Evolutionary conservation across 2,113 vertebrate species (phyloP).

Genomic region (Collichthys lucidus): DNA sequence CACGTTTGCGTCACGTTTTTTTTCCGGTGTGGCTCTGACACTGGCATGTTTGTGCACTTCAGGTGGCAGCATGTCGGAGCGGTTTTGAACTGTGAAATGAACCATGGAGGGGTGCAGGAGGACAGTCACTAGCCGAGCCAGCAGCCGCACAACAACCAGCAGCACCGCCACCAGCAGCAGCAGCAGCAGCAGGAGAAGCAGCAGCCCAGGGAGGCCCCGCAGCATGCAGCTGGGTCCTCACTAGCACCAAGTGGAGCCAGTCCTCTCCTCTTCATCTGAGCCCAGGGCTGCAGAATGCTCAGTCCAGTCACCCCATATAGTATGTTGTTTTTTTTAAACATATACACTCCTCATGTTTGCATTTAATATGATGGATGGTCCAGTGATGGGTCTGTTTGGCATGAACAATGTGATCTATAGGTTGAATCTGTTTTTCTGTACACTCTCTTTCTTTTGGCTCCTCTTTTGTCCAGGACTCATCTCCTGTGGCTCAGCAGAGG

Average conservation of each 20-base stretch:
- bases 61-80: constrained; percentile 62
- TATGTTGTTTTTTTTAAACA: constrained; percentile 49
- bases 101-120: constrained; percentile 70
- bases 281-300: constrained; percentile 83
- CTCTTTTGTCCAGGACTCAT: constrained; percentile 62
- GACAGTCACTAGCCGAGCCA: constrained; percentile 63
- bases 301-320: constrained; percentile 83
- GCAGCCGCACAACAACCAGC: constrained; percentile 13
- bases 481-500: constrained; percentile 62
- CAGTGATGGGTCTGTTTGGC: neutral
- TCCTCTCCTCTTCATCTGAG: constrained; percentile 72
- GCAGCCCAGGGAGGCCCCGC: constrained; percentile 39
- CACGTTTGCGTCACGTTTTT: neutral
- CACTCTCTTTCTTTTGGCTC: constrained; percentile 31
- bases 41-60: constrained; percentile 46
- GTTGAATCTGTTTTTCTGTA: constrained; percentile 50
- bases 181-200: constrained; percentile 53
- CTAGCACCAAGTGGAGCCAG: constrained; percentile 73
- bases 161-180: no score
- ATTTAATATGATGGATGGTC: neutral
- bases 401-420: neutral
- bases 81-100: constrained; percentile 68
- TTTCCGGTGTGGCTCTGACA: constrained; percentile 9
- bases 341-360: no score
- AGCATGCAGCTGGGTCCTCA: constrained; percentile 72